Evolutionary conservation across 2,888 invertebrate species (phyloP).

Genomic region (Himalopsyche japonica): DNA sequence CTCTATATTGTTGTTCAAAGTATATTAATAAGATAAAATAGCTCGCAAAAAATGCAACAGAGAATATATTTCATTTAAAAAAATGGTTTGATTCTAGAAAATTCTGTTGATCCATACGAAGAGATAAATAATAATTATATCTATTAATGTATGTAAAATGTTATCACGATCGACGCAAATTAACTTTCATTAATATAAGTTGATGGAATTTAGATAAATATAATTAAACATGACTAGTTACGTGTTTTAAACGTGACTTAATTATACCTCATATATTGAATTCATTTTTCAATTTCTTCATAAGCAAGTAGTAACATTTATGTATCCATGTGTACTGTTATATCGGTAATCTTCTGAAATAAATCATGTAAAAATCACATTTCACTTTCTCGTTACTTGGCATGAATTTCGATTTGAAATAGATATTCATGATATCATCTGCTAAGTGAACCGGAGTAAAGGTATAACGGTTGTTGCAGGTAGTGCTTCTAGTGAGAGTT

Average conservation of each 20-base stretch:
- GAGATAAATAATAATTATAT: neutral
- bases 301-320: no score
- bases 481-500: neutral
- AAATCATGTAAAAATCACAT: neutral
- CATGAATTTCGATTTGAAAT: neutral
- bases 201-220: neutral
- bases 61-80: no score
- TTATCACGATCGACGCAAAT: neutral
- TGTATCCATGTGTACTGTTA: no score
- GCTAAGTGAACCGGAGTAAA: neutral
- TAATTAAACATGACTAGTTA: no score
- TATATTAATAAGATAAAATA: no score
- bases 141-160: neutral
- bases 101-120: neutral
- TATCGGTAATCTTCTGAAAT: no score
- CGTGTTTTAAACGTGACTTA: no score
- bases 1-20: no score
- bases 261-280: no score
- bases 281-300: no score
- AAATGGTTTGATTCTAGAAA: no score
- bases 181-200: neutral
- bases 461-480: neutral
- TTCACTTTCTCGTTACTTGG: neutral
- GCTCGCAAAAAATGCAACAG: no score
- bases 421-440: neutral